phyloP scores from a whole-genome alignment of 2,797 vertebrate genomes.

The Esox masquinongy region DNA sequence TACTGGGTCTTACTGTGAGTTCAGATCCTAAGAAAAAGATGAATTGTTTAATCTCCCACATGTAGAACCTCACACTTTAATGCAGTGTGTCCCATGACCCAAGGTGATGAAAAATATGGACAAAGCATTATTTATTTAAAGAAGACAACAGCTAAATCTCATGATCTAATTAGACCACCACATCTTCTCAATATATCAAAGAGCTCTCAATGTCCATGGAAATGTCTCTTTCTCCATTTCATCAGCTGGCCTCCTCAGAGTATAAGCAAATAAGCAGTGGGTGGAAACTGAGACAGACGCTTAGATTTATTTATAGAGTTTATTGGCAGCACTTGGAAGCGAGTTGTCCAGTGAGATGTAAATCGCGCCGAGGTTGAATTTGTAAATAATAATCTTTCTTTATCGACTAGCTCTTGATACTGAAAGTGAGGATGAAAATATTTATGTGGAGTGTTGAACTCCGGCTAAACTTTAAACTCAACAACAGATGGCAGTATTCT shows the following conservation, averaged over 20 bases:
- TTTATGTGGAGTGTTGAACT: neutral
- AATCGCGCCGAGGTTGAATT: constrained; percentile 12
- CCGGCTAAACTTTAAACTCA: neutral
- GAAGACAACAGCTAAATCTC: neutral
- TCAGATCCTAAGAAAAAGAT: neutral
- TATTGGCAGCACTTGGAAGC: constrained; percentile 48
- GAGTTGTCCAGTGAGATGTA: constrained; percentile 31
- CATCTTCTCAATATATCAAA: neutral
- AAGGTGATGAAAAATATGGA: neutral
- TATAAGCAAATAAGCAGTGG: constrained; percentile 25
- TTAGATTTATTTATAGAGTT: constrained; percentile 40
- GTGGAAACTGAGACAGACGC: constrained; percentile 21
- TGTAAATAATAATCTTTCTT: constrained; percentile 30
- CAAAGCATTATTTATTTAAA: neutral
- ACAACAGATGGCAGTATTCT: constrained; percentile 9
- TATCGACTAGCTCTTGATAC: constrained; percentile 23
- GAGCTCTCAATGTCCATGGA: constrained; percentile 26
- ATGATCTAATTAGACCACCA: constrained; percentile 12
- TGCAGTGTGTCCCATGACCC: neutral
- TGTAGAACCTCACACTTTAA: neutral
- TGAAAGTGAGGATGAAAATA: neutral
- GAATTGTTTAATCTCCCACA: neutral
- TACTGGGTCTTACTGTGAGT: neutral
- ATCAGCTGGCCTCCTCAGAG: constrained; percentile 11
- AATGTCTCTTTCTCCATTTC: constrained; percentile 30